These are phyloP conservation scores for Trematocara macrostoma DNA, from an alignment of 2,113 vertebrate species.

Conservation along the genomic window DNA sequence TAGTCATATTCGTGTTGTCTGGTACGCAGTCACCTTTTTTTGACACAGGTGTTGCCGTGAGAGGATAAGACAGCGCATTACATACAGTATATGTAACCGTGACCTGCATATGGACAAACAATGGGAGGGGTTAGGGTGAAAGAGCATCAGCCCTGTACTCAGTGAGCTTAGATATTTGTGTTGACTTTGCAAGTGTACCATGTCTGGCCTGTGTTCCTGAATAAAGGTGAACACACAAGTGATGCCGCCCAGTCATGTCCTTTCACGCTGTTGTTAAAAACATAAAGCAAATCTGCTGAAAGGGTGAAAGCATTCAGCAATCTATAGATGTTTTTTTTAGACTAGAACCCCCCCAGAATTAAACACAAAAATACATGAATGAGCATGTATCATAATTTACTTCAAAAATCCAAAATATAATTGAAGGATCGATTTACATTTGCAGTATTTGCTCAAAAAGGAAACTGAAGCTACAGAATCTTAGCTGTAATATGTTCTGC, in stretches of 20 bases:
- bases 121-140: neutral
- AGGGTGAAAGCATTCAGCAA: neutral
- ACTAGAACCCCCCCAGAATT: accelerated
- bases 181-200: conserved; percentile 19
- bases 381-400: neutral
- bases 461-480: neutral
- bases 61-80: neutral
- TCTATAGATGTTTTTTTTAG: neutral
- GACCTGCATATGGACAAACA: neutral
- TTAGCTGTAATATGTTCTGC: neutral
- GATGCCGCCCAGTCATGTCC: neutral
- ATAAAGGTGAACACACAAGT: neutral
- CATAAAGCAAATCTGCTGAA: neutral
- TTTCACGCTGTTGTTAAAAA: neutral
- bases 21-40: conserved; percentile 4
- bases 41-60: neutral
- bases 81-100: neutral
- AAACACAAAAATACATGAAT: neutral
- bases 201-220: neutral
- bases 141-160: neutral
- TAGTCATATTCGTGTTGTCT: conserved; percentile 21
- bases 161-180: neutral
- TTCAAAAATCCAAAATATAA: neutral
- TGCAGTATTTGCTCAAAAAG: neutral
- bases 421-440: neutral